Evolutionary conservation across 1,140 invertebrate species (phyloP).

Genomic region (Nilaparvata lugens): DNA sequence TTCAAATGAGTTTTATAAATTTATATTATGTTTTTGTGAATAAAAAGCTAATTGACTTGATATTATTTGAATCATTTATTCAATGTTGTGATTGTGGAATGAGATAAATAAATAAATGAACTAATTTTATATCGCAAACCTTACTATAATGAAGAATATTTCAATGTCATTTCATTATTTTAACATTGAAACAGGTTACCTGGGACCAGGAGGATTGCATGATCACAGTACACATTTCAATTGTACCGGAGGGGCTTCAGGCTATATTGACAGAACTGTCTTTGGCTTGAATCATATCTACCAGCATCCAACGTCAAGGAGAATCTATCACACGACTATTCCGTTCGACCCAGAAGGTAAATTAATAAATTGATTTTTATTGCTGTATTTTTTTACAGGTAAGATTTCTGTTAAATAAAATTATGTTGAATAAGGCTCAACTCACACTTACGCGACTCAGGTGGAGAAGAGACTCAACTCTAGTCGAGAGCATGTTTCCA

Average conservation of each 20-base stretch:
- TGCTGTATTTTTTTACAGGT: not conserved
- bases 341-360: slow-evolving; percentile 82
- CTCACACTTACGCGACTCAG: no score
- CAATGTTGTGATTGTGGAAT: no score
- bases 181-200: slow-evolving; percentile 54
- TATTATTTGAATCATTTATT: no score
- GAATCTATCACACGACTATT: slow-evolving; percentile 52
- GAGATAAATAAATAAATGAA: no score
- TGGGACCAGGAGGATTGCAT: slow-evolving; percentile 79
- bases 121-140: no score
- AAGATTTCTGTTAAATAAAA: not conserved
- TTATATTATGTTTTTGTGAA: no score
- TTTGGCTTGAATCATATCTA: slow-evolving; percentile 60
- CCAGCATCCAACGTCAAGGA: slow-evolving; percentile 47
- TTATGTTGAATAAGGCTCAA: no score
- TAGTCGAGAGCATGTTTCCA: no score
- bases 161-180: not conserved
- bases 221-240: slow-evolving; percentile 49
- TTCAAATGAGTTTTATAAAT: no score
- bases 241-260: slow-evolving; percentile 81
- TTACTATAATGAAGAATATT: no score
- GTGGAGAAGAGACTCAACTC: no score
- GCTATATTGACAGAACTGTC: slow-evolving; percentile 69
- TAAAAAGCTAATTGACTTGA: no score
- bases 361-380: not conserved